Percentiles rank a stretch among this genome's conserved stretches.
These are phyloP conservation scores for Bradysia coprophila DNA, from an alignment of 1,140 invertebrate species.

Conservation along the genomic window DNA sequence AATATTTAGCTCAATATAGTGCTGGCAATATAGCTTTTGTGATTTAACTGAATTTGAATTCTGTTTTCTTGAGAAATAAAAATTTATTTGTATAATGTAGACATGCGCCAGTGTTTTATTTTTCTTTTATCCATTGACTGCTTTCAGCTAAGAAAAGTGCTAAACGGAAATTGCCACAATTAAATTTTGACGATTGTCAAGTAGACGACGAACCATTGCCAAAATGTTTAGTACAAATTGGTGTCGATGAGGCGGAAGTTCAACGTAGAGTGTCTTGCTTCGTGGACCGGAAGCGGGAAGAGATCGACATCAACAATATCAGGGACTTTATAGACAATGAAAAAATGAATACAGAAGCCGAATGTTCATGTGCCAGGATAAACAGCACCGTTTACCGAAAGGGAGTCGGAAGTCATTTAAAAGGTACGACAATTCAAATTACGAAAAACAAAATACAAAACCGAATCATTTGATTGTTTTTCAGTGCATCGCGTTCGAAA, in stretches of 20 bases:
- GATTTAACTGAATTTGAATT: no score
- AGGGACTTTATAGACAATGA: constrained; percentile 36
- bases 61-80: no score
- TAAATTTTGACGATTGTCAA: constrained; percentile 12
- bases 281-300: constrained; percentile 37
- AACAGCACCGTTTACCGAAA: constrained; percentile 39
- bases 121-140: no score
- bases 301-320: constrained; percentile 42
- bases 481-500: constrained; percentile 31
- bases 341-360: constrained; percentile 2
- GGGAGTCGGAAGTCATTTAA: constrained; percentile 47
- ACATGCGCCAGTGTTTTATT: no score
- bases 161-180: no score
- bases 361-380: constrained; percentile 39
- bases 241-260: constrained; percentile 30
- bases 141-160: no score
- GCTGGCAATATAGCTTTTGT: no score
- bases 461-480: constrained; percentile 3
- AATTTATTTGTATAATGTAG: no score
- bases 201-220: constrained; percentile 21
- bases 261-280: constrained; percentile 35
- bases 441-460: no score
- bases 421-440: constrained; percentile 34
- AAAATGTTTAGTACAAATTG: constrained; percentile 34
- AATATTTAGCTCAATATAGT: not conserved